Conservation (phyloP, 1,140 invertebrate genomes). For the Magallana gigas region DNA sequence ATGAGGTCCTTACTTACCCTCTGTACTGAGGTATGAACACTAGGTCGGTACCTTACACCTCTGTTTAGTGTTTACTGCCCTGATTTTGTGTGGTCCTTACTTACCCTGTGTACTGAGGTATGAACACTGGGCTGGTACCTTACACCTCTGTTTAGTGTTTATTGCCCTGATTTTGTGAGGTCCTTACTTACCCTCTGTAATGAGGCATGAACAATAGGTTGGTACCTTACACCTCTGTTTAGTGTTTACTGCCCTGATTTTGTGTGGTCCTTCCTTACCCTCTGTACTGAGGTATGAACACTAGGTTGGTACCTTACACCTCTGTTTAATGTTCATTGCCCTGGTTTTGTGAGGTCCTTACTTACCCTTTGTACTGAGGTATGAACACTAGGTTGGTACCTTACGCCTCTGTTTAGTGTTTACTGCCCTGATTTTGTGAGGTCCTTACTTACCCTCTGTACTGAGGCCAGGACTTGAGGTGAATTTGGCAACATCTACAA, state of each 20-base stretch:
- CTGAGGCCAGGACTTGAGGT: slow-evolving; percentile 96
- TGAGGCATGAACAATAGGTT: not conserved
- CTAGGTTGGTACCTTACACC: not conserved
- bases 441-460: slow-evolving; percentile 89
- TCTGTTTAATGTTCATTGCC: no score
- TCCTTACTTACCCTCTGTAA: not conserved
- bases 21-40: slow-evolving; percentile 87
- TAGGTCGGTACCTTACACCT: no score
- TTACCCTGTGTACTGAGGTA: slow-evolving; percentile 94
- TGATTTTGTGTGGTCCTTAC: slow-evolving; percentile 55
- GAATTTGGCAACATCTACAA: slow-evolving; percentile 98
- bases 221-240: no score
- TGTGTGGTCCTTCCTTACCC: slow-evolving; percentile 35
- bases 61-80: no score
- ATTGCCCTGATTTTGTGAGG: not conserved
- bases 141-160: no score
- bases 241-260: no score
- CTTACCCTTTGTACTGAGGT: slow-evolving; percentile 95
- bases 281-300: not conserved
- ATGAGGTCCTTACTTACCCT: slow-evolving; percentile 85
- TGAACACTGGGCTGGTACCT: not conserved
- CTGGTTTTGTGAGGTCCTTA: not conserved
- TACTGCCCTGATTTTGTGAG: not conserved
- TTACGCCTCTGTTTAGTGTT: no score
- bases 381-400: not conserved